Conservation (phyloP, 2,113 vertebrate species). For the Leptobrachium leishanense region DNA sequence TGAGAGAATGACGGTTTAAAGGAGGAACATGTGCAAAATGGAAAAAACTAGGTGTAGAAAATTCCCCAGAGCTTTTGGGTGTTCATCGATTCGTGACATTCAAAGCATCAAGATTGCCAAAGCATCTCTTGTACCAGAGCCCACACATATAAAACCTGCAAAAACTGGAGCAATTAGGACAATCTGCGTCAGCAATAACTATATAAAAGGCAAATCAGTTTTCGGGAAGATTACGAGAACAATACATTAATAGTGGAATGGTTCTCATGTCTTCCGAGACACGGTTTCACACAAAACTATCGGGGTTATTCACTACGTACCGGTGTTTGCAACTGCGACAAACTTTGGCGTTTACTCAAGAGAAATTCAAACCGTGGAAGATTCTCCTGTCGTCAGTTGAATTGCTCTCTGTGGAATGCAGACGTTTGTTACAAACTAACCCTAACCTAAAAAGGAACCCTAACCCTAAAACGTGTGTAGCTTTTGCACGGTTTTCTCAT, state of each 20-base stretch:
- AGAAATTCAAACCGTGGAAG: no score
- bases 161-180: not conserved
- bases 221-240: not conserved
- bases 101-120: not conserved
- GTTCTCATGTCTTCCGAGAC: not conserved
- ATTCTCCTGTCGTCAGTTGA: no score
- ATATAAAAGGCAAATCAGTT: not conserved
- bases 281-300: no score
- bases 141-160: slow-evolving; percentile 1
- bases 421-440: no score
- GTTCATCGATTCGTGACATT: not conserved
- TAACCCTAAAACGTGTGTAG: no score
- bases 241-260: not conserved
- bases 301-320: no score
- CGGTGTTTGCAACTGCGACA: no score
- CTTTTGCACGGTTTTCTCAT: no score
- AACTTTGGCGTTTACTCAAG: no score
- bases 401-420: no score
- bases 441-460: no score
- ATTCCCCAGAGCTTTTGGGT: not conserved
- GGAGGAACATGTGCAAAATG: slow-evolving; percentile 7
- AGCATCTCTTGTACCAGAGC: not conserved
- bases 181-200: not conserved
- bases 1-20: not conserved
- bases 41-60: not conserved